Evolutionary conservation across 2,888 invertebrate species (phyloP).

Genomic region (Eubasilissa splendida): DNA sequence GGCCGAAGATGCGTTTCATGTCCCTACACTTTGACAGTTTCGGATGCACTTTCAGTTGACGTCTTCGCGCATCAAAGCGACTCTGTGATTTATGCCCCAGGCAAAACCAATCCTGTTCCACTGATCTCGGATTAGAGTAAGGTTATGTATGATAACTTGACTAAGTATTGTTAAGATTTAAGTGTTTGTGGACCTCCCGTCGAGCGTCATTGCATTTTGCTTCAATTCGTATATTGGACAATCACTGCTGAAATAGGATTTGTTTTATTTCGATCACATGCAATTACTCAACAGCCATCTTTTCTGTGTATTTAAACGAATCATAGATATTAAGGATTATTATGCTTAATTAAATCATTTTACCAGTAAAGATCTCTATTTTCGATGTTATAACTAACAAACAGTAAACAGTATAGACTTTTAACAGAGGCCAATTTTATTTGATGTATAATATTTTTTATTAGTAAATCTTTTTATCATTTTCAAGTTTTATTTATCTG

Average conservation of each 20-base stretch:
- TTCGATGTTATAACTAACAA: background rate
- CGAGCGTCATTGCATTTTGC: background rate
- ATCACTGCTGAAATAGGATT: background rate
- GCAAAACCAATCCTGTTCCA: constrained; percentile 55
- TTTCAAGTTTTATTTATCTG: background rate
- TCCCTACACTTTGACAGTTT: background rate
- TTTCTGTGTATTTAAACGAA: too few species aligned
- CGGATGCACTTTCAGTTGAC: constrained; percentile 40
- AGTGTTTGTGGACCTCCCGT: background rate
- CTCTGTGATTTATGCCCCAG: constrained; percentile 56
- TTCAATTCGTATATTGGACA: background rate
- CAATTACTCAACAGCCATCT: too few species aligned
- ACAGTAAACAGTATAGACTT: too few species aligned
- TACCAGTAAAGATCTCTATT: constrained; percentile 34
- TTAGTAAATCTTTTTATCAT: too few species aligned
- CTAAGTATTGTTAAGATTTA: constrained; percentile 27
- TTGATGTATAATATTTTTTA: too few species aligned
- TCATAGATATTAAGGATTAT: too few species aligned
- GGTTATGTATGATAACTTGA: constrained; percentile 8
- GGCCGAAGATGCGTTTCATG: too few species aligned
- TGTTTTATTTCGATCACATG: too few species aligned
- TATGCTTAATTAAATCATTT: background rate
- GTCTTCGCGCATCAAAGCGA: constrained; percentile 58
- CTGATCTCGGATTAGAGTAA: constrained; percentile 58
- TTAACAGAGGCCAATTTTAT: too few species aligned